A percentile compares a stretch with the other conserved stretches of the same genome.
These are phyloP conservation scores for Ganaspis sp. DNA, from an alignment of 1,140 invertebrate species.

Conservation along the genomic window DNA sequence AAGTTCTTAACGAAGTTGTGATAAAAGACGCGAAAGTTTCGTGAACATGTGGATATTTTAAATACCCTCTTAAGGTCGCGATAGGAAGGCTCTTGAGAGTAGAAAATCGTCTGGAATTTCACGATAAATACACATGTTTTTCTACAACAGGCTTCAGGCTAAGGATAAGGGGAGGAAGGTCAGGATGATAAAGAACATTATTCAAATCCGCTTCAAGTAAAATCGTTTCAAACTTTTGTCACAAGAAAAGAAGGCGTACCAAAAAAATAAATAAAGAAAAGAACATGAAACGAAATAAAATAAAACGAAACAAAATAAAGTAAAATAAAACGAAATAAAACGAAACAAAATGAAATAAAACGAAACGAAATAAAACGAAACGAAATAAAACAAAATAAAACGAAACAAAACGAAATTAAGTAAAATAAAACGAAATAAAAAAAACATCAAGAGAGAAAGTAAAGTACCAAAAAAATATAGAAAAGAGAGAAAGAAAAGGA, in stretches of 20 bases:
- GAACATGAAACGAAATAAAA: conserved; percentile 1
- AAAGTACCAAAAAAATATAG: too few species aligned
- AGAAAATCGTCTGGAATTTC: conserved; percentile 63
- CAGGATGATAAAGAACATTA: conserved; percentile 71
- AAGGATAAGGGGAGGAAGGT: conserved; percentile 52
- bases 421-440: too few species aligned
- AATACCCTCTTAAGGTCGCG: conserved; percentile 44
- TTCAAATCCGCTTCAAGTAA: conserved; percentile 67
- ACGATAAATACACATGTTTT: conserved; percentile 60
- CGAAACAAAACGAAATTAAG: too few species aligned
- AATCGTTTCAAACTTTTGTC: conserved; percentile 47
- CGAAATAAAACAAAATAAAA: too few species aligned
- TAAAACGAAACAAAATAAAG: too few species aligned
- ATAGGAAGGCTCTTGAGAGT: conserved; percentile 58
- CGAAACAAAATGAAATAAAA: too few species aligned
- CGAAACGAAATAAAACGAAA: too few species aligned
- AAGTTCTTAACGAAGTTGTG: not conserved
- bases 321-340: too few species aligned
- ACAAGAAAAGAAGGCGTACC: conserved; percentile 2
- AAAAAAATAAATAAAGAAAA: conserved; percentile 25
- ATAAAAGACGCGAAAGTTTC: conserved; percentile 2
- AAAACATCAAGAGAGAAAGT: too few species aligned
- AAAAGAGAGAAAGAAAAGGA: too few species aligned
- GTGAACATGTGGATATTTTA: conserved; percentile 12
- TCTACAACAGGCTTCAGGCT: conserved; percentile 42